Conservation (phyloP, 2,797 vertebrate species). For the Acropternis orthonyx region DNA sequence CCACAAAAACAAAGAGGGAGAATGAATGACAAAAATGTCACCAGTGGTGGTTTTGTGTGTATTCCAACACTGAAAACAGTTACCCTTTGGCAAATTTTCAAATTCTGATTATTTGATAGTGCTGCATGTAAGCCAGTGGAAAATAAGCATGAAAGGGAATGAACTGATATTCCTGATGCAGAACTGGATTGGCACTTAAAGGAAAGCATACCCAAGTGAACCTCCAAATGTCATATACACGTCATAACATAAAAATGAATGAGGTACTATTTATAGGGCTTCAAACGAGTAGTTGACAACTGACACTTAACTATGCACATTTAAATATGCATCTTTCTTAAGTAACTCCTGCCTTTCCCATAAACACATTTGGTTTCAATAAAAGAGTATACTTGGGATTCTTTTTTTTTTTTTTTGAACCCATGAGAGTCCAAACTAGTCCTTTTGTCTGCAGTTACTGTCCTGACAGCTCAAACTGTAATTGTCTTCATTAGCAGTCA, state of each 20-base stretch:
- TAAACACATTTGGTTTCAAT: slow-evolving; percentile 10
- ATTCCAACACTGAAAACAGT: neutral
- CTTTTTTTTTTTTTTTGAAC: neutral
- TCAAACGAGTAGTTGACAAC: neutral
- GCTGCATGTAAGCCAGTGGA: neutral
- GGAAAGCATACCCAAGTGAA: neutral
- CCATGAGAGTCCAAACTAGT: neutral
- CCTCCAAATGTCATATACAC: neutral
- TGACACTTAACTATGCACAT: neutral
- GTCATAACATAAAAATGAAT: neutral
- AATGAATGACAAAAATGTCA: neutral
- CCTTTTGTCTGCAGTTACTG: neutral
- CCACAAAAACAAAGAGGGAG: neutral
- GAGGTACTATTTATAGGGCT: neutral
- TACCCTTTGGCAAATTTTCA: neutral
- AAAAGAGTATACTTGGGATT: neutral
- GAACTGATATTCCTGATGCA: neutral
- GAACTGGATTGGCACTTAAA: neutral
- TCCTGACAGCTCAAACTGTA: neutral
- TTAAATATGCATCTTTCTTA: neutral
- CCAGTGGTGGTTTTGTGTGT: neutral
- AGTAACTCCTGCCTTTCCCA: neutral
- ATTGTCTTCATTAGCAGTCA: neutral
- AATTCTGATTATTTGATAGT: neutral
- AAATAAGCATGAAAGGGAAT: neutral